phyloP scores from a whole-genome alignment of 1,140 invertebrate species.

The Drosophila triauraria region DNA sequence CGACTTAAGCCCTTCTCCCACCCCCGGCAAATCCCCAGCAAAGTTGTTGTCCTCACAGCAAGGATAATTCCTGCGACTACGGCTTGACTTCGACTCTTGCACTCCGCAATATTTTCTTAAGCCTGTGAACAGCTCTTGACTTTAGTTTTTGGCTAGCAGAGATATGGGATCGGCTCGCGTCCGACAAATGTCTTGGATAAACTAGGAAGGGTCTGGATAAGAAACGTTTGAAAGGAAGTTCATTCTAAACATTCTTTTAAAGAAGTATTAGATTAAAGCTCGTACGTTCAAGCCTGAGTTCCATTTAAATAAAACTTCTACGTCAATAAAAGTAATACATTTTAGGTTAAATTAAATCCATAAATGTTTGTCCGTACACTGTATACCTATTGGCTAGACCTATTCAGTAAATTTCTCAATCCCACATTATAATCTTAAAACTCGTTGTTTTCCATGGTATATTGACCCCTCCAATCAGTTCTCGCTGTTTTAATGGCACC shows the following conservation, averaged over 20 bases:
- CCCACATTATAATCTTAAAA: background rate
- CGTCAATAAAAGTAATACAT: background rate
- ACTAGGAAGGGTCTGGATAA: background rate
- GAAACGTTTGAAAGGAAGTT: background rate
- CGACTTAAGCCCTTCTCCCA: constrained; percentile 33
- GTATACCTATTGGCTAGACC: background rate
- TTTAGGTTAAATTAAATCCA: background rate
- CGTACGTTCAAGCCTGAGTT: too few species aligned
- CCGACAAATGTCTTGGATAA: background rate
- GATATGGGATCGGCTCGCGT: background rate
- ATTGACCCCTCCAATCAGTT: constrained; percentile 32
- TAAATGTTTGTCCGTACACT: background rate
- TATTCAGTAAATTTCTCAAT: background rate
- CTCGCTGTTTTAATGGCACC: constrained; percentile 32
- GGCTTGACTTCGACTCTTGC: constrained; percentile 47
- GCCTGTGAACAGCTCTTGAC: constrained; percentile 41
- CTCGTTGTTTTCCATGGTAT: constrained; percentile 7
- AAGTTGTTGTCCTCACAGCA: constrained; percentile 32
- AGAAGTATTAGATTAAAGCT: background rate
- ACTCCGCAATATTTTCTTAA: constrained; percentile 10
- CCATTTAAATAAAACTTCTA: background rate
- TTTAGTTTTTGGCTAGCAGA: constrained; percentile 3
- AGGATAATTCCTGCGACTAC: constrained; percentile 28
- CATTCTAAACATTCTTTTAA: too few species aligned
- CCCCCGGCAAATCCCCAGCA: constrained; percentile 23